Base-by-base conservation (phyloP, 2,888 invertebrate genomes). In the Caenorhabditis panamensis region DNA sequence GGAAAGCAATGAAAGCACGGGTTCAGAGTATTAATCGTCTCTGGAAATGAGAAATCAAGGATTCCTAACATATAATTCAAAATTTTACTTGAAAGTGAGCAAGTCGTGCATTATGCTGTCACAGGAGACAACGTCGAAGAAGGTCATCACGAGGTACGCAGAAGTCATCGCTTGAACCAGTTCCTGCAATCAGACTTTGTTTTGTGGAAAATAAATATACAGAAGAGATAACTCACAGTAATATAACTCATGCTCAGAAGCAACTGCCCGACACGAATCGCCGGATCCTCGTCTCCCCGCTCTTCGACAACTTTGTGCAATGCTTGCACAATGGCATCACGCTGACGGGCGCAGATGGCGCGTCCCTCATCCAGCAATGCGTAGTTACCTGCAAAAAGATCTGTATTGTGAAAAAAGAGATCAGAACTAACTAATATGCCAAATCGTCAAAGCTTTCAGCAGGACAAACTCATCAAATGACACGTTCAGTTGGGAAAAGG, bases 381-480 rank as follows among this genome's bases (percentile, higher is more conserved):
- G 68, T 83, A 86, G 62, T 82, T 76, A 37, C 31, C 31, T 31
- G 31, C n/a, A n/a, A n/a, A n/a, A n/a, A n/a, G n/a, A n/a, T n/a
- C n/a, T n/a, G n/a, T n/a, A n/a, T n/a, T n/a, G n/a, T n/a, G n/a
- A n/a, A n/a, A n/a, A n/a, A n/a, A n/a, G n/a, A n/a, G n/a, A n/a
- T n/a, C n/a, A n/a, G n/a, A n/a, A n/a, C 31, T 31, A 6, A 31
- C 82, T 80, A 13, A 86, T 72, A 22, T 86, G 86, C 86, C 86
- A 86, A 24, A 86, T 83, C 24, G 81, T 84, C 20, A 86, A 61
- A 28, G 82, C 77, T 61, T 86, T 86, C 28, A 86, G 51, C 0
- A 84, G 66, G 8, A 79, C 83, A 56, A 79, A 86, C 44, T 86
- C 86, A 67, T 82, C 84, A 20, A 86, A 86, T 11, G 86, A 79